phyloP scores from a whole-genome alignment of 2,797 vertebrate species.

The Sebastes oblongus region DNA sequence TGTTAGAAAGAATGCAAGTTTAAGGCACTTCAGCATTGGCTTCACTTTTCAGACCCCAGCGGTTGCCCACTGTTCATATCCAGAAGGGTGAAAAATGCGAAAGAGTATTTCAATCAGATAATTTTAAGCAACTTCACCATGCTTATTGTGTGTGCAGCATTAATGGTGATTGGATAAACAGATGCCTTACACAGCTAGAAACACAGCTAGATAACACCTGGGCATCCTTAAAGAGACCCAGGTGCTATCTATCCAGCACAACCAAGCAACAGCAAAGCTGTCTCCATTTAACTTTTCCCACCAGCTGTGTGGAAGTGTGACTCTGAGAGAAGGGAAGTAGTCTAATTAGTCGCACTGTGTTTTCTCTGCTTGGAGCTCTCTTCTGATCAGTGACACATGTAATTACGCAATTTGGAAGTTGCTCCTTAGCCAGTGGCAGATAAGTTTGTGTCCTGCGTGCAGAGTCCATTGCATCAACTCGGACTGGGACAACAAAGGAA shows the following conservation, averaged over 20 bases:
- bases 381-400: constrained; percentile 70
- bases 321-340: constrained; percentile 3
- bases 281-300: constrained; percentile 47
- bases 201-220: constrained; percentile 22
- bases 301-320: constrained; percentile 51
- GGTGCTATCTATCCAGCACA: constrained; percentile 28
- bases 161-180: neutral
- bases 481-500: constrained; percentile 28
- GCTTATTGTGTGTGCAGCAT: neutral
- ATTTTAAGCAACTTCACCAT: neutral
- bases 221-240: constrained; percentile 24
- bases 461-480: constrained; percentile 20
- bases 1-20: no score
- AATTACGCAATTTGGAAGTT: constrained; percentile 60
- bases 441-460: constrained; percentile 33
- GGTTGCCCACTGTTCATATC: neutral
- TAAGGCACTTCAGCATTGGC: no score
- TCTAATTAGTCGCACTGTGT: constrained; percentile 58
- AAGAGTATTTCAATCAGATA: neutral
- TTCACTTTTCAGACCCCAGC: no score
- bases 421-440: constrained; percentile 51
- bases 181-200: neutral
- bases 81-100: neutral
- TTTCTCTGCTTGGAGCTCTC: constrained; percentile 38
- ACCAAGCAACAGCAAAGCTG: constrained; percentile 36